phyloP scores from a whole-genome alignment of 2,888 invertebrate species.

The Dolomedes plantarius region DNA sequence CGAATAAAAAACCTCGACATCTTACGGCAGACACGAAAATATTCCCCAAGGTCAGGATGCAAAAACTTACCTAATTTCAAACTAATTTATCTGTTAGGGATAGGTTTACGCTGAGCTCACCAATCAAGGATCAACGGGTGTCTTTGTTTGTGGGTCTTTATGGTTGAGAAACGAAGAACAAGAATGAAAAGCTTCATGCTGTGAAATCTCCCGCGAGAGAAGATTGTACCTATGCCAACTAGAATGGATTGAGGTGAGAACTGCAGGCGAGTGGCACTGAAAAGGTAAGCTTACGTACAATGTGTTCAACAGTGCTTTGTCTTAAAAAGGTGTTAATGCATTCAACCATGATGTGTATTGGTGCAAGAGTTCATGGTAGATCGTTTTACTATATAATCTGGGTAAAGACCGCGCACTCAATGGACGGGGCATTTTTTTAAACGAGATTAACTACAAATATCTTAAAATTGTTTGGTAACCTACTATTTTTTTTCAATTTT shows the following conservation, averaged over 20 bases:
- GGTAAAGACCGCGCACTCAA: no score
- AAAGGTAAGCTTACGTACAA: neutral
- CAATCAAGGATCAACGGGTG: conserved; percentile 26
- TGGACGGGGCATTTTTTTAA: no score
- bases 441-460: no score
- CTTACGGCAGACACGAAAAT: neutral
- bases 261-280: neutral
- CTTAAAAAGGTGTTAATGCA: conserved; percentile 5
- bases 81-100: conserved; percentile 33
- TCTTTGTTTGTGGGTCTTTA: neutral
- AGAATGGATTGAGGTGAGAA: conserved; percentile 10
- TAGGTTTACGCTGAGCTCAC: conserved; percentile 34
- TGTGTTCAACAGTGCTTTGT: neutral
- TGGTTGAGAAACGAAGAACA: conserved; percentile 20
- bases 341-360: neutral
- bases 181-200: conserved; percentile 15
- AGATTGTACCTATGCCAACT: conserved; percentile 33
- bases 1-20: neutral
- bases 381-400: neutral
- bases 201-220: conserved; percentile 5
- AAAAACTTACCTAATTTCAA: conserved; percentile 20
- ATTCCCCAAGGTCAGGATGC: neutral
- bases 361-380: conserved; percentile 3
- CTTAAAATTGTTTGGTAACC: no score
- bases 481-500: no score